Conservation (phyloP, 2,797 vertebrate genomes). For the Chiloscyllium punctatum region DNA sequence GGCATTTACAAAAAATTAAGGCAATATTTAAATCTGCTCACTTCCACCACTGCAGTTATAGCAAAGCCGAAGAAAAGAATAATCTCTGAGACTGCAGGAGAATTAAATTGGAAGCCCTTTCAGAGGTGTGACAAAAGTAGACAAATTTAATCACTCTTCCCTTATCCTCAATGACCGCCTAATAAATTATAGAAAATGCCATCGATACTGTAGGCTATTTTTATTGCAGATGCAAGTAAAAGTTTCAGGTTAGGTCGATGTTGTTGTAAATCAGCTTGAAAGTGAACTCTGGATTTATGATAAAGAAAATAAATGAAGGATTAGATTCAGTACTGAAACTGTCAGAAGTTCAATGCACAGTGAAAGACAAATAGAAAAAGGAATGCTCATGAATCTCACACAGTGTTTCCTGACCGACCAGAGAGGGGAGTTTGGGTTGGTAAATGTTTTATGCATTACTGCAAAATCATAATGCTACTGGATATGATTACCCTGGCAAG, state of each 20-base stretch:
- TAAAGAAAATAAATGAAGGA: not conserved
- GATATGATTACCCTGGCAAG: not conserved
- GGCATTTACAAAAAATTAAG: not conserved
- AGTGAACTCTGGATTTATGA: not conserved
- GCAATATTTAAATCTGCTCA: not conserved
- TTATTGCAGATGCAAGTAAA: not conserved
- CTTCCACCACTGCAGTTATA: not conserved
- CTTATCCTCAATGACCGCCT: not conserved
- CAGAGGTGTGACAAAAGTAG: not conserved
- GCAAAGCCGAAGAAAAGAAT: not conserved
- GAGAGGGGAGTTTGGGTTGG: not conserved
- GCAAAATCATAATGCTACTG: conserved; percentile 29
- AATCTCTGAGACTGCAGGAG: not conserved
- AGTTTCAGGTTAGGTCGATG: not conserved
- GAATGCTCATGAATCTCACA: not conserved
- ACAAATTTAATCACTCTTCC: not conserved
- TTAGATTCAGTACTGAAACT: not conserved
- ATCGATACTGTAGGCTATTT: not conserved
- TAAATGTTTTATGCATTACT: conserved; percentile 19
- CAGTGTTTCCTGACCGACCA: not conserved
- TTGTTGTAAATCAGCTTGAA: not conserved
- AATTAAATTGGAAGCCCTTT: not conserved
- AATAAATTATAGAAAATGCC: not conserved
- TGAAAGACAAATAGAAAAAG: not conserved
- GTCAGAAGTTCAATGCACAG: not conserved